Base-by-base conservation (phyloP, 2,797 vertebrate genomes). In the Coregonus suidteri region DNA sequence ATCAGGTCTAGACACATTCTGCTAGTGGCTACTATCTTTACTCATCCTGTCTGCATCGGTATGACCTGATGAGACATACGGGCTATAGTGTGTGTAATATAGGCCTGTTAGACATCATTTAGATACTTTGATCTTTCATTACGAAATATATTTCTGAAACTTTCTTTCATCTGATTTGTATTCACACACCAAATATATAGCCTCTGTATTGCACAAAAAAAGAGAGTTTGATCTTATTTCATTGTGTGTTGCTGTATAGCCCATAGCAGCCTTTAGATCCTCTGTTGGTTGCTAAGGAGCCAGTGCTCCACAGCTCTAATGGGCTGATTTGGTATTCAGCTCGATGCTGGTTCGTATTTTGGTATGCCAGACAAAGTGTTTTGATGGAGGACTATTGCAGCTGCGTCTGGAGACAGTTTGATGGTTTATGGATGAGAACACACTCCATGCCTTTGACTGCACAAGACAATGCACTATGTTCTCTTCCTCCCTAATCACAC, bases 311-410 rank as follows among this genome's bases (percentile, higher is more conserved):
- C 93, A 94, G 96, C 96, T 96, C 95, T 97, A 97, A 97, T 96
- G 95, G 97, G 94, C 96, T 98, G 96, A 97, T 99, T 98, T 98
- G 94, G 96, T 98, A 98, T 99, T 99, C 97, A 88, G 95, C 92
- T 94, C 95, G 93, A 96, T 95, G 93, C 96, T 93, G 96, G 94
- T 93, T 96, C 96, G 96, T 97, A 97, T 98, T 97, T 98, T 97
- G 97, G 96, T 97, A 98, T 97, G 96, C 97, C 97, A 97, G 97
- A 98, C 98, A 98, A 98, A 98, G 97, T 98, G 97, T 98, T 98
- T 98, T 98, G 97, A 98, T 98, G 96, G 97, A 97, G 96, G 96
- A 96, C 97, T 96, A 97, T 97, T 97, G 97, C 96, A 93, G 95
- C 95, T 95, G 95, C 95, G 97, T 97, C 96, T 98, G 96, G 95